A percentile compares a stretch with the other conserved stretches of the same genome.
Evolutionary conservation across 2,888 invertebrate species (phyloP).

Genomic region (Allygus modestus): DNA sequence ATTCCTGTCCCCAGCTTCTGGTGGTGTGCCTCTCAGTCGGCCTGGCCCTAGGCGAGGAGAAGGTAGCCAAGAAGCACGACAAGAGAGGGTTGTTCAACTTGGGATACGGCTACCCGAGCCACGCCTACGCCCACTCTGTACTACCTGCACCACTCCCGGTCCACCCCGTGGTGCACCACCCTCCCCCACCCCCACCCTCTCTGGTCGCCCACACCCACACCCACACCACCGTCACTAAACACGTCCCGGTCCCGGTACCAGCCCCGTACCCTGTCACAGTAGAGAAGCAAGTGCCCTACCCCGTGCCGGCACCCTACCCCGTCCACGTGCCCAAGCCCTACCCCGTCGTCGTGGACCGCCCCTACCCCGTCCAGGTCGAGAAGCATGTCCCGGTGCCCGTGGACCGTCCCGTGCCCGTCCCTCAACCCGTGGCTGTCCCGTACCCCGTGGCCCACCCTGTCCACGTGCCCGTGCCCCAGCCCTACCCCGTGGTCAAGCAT

Average conservation of each 20-base stretch:
- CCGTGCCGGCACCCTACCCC: conserved; percentile 68
- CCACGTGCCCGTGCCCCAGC: conserved; percentile 63
- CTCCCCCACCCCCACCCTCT: conserved; percentile 16
- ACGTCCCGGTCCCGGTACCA: conserved; percentile 68
- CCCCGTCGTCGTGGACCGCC: conserved; percentile 69
- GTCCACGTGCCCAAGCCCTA: conserved; percentile 68
- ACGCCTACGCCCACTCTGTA: conserved; percentile 38
- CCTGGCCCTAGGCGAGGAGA: conserved; percentile 38
- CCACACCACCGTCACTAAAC: conserved; percentile 65
- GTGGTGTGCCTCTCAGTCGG: conserved; percentile 56
- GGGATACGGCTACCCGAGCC: conserved; percentile 57
- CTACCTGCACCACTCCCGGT: conserved; percentile 30
- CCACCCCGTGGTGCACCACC: neutral
- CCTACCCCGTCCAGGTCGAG: conserved; percentile 69
- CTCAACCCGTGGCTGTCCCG: conserved; percentile 67
- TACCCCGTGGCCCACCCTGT: conserved; percentile 66
- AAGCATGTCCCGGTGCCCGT: conserved; percentile 68
- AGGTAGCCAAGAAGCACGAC: conserved; percentile 62
- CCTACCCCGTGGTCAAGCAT: conserved; percentile 64
- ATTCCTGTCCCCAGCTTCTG: conserved; percentile 35
- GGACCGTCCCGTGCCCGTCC: conserved; percentile 67
- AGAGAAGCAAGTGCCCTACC: conserved; percentile 68
- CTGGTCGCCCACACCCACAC: conserved; percentile 48
- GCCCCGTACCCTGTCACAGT: conserved; percentile 69
- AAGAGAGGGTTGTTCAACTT: conserved; percentile 58